Conservation (phyloP, 2,797 vertebrate species). For the Melanotaenia pygmaea region DNA sequence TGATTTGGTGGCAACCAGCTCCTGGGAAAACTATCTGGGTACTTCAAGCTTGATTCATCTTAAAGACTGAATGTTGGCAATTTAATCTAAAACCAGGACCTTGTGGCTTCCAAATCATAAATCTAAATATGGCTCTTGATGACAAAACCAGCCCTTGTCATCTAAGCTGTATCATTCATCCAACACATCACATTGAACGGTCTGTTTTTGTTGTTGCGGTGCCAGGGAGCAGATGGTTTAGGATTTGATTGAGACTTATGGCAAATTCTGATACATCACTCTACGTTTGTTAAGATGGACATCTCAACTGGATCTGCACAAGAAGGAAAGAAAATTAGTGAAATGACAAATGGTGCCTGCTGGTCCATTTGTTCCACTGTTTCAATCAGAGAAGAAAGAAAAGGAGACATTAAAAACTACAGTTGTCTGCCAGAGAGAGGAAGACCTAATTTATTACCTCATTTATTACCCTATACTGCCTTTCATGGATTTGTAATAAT, state of each 20-base stretch:
- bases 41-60: not conserved
- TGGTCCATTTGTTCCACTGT: slow-evolving; percentile 18
- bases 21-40: slow-evolving; percentile 1
- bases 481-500: not conserved
- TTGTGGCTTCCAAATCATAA: slow-evolving; percentile 4
- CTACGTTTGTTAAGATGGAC: not conserved
- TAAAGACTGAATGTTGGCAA: not conserved
- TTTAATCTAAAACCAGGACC: not conserved
- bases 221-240: slow-evolving; percentile 11
- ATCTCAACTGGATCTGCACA: not conserved
- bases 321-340: not conserved
- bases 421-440: not conserved
- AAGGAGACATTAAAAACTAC: not conserved
- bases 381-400: not conserved
- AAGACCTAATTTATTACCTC: not conserved
- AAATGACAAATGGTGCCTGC: not conserved
- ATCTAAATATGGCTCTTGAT: slow-evolving; percentile 25
- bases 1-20: slow-evolving; percentile 1
- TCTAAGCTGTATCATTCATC: slow-evolving; percentile 4
- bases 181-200: not conserved
- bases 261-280: slow-evolving; percentile 20
- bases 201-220: slow-evolving; percentile 5
- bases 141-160: slow-evolving; percentile 32
- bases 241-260: not conserved
- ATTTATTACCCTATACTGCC: not conserved